Evolutionary conservation across 64 coral and sea anemone species (phyloP), one percentile per base, ranked within the genome.

Genomic region (Orbicella faveolata): DNA sequence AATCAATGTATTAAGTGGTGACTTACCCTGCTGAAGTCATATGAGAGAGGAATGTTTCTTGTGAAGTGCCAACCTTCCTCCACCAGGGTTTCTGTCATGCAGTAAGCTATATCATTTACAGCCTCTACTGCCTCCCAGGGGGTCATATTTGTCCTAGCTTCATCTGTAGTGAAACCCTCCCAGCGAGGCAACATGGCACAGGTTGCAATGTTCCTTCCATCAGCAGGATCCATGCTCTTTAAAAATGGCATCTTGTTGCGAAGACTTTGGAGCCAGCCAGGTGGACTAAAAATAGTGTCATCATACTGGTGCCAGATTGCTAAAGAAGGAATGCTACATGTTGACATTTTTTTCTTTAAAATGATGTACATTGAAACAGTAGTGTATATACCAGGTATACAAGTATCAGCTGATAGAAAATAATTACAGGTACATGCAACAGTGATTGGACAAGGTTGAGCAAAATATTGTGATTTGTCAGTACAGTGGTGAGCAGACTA

Each of bases 221-320:
- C 72, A 1, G 16, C 59, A 52, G 57, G 2, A 78, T 91, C 90
- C 90, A 84, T 85, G 63, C 72, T 67, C 36, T 91, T 91, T 0
- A 75, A 18, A 67, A 76, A 23, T 20, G 90, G 90, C 61, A 91
- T 34, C 17, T 20, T 65, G 76, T 77, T 91, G 9, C 90, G 90
- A 16, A 91, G 0, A 6, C 6, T 53, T 30, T 91, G 59, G 3
- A 34, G 20, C 41, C 37, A 67, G 23, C 23, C 67, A 3, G 80
- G 80, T 21, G 81, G 14, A 34, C 36, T n/a, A 85, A 85, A 91
- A 64, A 91, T 86, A 0, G 89, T 53, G 48, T 82, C 90, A 67
- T 91, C 90, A 67, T 85, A 91, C 74, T 91, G 90, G 23, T 91
- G 37, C 90, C 90, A 91, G 13, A 67, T 65, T 48, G 18, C 90